Evolutionary conservation across 2,797 vertebrate species (phyloP), one percentile per base, ranked within the genome.

Genomic region (Neolamprologus multifasciatus): DNA sequence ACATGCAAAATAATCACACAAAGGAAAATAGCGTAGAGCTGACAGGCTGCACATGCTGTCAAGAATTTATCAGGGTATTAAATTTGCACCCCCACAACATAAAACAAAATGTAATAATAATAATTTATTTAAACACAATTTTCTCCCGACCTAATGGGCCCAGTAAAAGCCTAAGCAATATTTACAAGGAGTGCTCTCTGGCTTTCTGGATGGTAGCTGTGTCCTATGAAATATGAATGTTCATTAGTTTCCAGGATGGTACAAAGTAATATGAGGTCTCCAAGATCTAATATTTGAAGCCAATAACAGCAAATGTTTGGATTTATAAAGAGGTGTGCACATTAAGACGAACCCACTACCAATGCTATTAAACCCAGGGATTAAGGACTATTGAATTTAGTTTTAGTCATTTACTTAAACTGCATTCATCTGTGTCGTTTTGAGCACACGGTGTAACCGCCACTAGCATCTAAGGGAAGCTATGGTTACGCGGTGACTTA

Each of bases 151-250:
- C 11, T 87, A 88, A 88, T 89, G 71, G 69, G 36, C 13, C 40
- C 78, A 59, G 55, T 87, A 85, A 92, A 83, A 86, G 79, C 33
- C 48, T 54, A 12, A 26, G 29, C 31, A 71, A 9, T 55, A 48
- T 82, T 91, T 57, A 80, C 48, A 78, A 50, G 11, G 21, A 74
- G 50, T 23, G 57, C 23, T 62, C 14, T 55, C 55, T 84, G 59
- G 77, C 51, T 52, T 80, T 78, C 62, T 82, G 43, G 11, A 81
- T 40, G 31, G 26, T 62, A 79, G 40, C 78, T 51, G 78, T 48
- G 55, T 23, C 16, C 80, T 50, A 88, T 89, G 23, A 84, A 87
- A 83, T 80, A 87, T 91, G 64, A 78, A 88, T 82, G 77, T 33
- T 54, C 8, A 88, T 81, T 81, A 78, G 69, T 81, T 80, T 26